Conservation (phyloP, 2,113 vertebrate genomes). For the Channa argus region DNA sequence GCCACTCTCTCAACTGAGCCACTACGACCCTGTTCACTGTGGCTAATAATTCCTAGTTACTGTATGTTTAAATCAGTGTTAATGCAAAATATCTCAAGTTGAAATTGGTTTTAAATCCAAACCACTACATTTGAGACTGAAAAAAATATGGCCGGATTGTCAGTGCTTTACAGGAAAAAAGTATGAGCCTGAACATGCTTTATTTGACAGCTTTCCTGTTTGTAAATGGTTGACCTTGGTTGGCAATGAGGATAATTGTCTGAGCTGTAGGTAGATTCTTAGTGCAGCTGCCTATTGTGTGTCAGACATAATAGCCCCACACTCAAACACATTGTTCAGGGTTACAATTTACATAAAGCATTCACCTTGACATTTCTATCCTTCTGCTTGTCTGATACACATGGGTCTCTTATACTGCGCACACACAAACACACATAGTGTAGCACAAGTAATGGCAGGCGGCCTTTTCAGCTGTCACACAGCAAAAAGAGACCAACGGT, state of each 20-base stretch:
- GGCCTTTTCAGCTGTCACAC: conserved; percentile 9
- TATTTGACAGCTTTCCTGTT: conserved; percentile 25
- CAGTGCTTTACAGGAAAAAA: too few relatives aligned
- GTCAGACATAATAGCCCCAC: conserved; percentile 43
- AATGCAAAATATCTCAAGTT: too few relatives aligned
- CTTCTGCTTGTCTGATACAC: conserved; percentile 39
- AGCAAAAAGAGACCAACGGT: conserved; percentile 1
- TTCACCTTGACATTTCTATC: conserved; percentile 63
- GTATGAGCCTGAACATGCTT: conserved; percentile 1
- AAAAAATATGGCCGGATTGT: too few relatives aligned
- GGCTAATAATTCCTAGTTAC: too few relatives aligned
- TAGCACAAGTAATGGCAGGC: conserved; percentile 16
- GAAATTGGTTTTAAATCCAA: too few relatives aligned
- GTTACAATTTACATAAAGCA: conserved; percentile 60
- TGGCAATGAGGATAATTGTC: conserved; percentile 27
- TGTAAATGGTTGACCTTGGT: conserved; percentile 41
- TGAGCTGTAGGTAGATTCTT: conserved; percentile 25
- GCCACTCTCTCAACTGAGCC: too few relatives aligned
- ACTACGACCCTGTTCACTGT: too few relatives aligned
- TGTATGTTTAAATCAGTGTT: too few relatives aligned
- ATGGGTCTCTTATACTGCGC: conserved; percentile 24
- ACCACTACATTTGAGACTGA: too few relatives aligned
- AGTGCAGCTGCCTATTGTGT: conserved; percentile 47
- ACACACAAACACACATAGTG: background rate
- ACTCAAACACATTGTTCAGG: conserved; percentile 52